Evolutionary conservation across 2,797 vertebrate species (phyloP), one percentile per base, ranked within the genome.

Genomic region (Falco cherrug): DNA sequence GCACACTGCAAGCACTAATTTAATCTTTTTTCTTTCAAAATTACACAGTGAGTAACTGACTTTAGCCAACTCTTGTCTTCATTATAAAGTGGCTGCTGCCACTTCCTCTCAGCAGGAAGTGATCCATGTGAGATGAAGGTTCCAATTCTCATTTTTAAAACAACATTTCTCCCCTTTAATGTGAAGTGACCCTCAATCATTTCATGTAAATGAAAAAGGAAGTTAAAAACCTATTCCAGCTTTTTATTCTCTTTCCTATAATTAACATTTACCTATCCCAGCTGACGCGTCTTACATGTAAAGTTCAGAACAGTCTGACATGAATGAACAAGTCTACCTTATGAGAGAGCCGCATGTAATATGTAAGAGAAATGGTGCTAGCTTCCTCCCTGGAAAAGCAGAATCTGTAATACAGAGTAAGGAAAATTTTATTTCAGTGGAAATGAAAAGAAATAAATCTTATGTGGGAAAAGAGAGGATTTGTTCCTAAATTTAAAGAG

Each of bases 191-290:
- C 37, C 59, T 95, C 90, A 89, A 79, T 95, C 89, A 92, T 75
- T 96, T 91, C 43, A 63, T 2, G 2, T 24, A 93, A 71, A 87
- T 91, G 75, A 94, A 91, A 89, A 54, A 57, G 54, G 48, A 95
- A 92, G 75, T 17, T 78, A 35, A 93, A 93, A 95, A 88, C 6
- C 11, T 63, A 94, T 87, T 77, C 71, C 92, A 89, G 61, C 22
- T 60, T 94, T 95, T 95, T 37, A 84, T 74, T 81, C 75, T 70
- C 45, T 86, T 90, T 91, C 91, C 85, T 93, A 64, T 75, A 87
- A 93, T 94, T 95, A 95, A 84, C 80, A 90, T 93, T 95, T 96
- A 93, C 89, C 87, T 96, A 61, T 79, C 43, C 87, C 91, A 84
- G 69, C n/a, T 95, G 83, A 93, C 2, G 0, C n/a, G 18, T 68